Percentiles rank a stretch among this genome's conserved stretches.
Conservation (phyloP, 2,113 vertebrate species). For the Campylomormyrus numenius region DNA sequence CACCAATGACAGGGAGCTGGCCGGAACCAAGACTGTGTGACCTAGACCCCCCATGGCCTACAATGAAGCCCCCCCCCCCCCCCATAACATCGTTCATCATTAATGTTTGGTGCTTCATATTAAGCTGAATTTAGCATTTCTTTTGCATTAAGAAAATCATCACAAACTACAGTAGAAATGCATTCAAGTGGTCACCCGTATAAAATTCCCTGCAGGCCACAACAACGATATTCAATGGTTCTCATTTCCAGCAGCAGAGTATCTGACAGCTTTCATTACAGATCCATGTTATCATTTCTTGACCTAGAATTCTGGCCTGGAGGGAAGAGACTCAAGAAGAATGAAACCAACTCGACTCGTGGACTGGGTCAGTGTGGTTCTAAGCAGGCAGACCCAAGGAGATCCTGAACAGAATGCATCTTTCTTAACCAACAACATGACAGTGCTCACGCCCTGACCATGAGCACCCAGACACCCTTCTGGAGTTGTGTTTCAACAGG, state of each 20-base stretch:
- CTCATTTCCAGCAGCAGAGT: background rate
- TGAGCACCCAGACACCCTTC: background rate
- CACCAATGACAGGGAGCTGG: background rate
- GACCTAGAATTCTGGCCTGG: background rate
- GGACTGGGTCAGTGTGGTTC: background rate
- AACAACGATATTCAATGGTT: background rate
- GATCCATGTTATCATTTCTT: background rate
- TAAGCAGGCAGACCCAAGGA: background rate
- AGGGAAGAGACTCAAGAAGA: background rate
- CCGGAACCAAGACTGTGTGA: background rate
- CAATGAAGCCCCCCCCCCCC: no score
- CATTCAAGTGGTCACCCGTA: background rate
- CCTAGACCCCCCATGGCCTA: background rate
- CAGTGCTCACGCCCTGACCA: background rate
- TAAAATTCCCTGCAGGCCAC: background rate
- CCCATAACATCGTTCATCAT: background rate
- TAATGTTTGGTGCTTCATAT: background rate
- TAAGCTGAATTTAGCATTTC: background rate
- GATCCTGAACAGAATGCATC: background rate
- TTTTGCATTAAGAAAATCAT: background rate
- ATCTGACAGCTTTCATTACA: background rate
- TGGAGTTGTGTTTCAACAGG: background rate
- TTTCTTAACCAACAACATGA: background rate
- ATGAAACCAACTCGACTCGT: background rate
- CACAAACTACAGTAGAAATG: background rate